Evolutionary conservation across 1,140 invertebrate genomes (phyloP), one percentile per base, ranked within the genome.

Genomic region (Ceratina calcarata): DNA sequence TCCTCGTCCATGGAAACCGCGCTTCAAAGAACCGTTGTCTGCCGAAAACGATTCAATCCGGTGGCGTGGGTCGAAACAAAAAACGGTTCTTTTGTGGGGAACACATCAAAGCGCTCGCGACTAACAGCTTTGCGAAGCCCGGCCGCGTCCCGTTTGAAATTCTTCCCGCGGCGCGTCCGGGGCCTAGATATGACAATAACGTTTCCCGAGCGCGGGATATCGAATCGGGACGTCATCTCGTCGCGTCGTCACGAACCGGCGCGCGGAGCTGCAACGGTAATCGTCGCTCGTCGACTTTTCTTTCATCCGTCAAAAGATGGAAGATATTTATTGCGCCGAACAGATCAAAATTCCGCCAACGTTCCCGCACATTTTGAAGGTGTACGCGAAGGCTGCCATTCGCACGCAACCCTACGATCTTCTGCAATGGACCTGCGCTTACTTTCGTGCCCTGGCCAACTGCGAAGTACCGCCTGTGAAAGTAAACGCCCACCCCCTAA

Each of bases 351-450:
- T 98, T 83, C 97, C 97, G 2, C 95, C 95, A n/a, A 95, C 95
- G 65, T 95, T 97, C 85, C 97, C 97, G 1, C 94, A 96, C 84
- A 95, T 98, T 81, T 91, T 98, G 51, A 97, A 97, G 91, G 94
- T 96, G 84, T 98, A 96, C 90, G 96, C 97, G 18, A 98, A 98
- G 94, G 97, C 97, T 27, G 97, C 97, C 1, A 97, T 98, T 78
- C 95, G 97, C 85, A 98, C 97, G 27, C 97, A 98, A 89, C 97
- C 97, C 0, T 94, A 95, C 83, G 97, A 98, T 93, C 94, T 98
- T 1, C 92, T 98, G 3, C 94, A 94, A 82, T 98, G 97, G 97
- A 97, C 97, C 0, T 95, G 94, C 55, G 94, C 95, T n/a, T 97
- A 97, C 90, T 97, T 97, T 89, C 94, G 94, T 49, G 95, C 95